phyloP scores from a whole-genome alignment of 2,888 invertebrate species.

The Plagodis pulveraria region DNA sequence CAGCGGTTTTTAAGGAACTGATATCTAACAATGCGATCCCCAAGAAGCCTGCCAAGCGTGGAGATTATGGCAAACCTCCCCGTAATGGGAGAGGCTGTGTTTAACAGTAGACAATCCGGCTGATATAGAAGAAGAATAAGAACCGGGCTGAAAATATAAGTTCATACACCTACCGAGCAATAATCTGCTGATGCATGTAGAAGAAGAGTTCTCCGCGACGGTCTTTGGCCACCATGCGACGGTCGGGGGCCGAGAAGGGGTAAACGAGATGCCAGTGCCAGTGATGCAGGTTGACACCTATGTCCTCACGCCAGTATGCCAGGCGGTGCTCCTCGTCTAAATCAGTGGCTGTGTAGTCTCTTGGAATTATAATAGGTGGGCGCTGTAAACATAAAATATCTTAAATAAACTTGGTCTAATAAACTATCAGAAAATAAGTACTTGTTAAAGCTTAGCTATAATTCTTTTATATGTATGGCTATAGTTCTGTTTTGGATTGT shows the following conservation, averaged over 20 bases:
- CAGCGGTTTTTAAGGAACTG: no score
- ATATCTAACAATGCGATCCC: no score
- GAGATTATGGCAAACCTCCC: no score
- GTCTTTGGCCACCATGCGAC: constrained; percentile 88
- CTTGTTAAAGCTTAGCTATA: no score
- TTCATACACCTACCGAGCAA: constrained; percentile 66
- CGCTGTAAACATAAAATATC: constrained; percentile 60
- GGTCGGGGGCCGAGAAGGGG: constrained; percentile 84
- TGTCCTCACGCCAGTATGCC: constrained; percentile 93
- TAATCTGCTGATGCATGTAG: constrained; percentile 89
- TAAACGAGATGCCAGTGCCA: constrained; percentile 94
- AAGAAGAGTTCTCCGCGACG: constrained; percentile 92
- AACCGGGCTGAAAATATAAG: background rate
- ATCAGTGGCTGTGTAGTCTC: constrained; percentile 92
- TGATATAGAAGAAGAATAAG: no score
- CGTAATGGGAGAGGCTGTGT: no score
- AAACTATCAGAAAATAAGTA: no score
- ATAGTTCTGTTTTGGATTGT: no score
- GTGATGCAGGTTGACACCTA: constrained; percentile 92
- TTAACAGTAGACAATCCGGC: no score
- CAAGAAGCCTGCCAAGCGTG: no score
- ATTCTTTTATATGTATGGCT: no score
- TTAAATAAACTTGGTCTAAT: background rate
- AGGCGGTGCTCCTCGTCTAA: constrained; percentile 92
- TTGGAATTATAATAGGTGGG: constrained; percentile 88